Evolutionary conservation across 2,888 invertebrate genomes (phyloP), one percentile per base, ranked within the genome.

Genomic region (Epicampocera succincta): DNA sequence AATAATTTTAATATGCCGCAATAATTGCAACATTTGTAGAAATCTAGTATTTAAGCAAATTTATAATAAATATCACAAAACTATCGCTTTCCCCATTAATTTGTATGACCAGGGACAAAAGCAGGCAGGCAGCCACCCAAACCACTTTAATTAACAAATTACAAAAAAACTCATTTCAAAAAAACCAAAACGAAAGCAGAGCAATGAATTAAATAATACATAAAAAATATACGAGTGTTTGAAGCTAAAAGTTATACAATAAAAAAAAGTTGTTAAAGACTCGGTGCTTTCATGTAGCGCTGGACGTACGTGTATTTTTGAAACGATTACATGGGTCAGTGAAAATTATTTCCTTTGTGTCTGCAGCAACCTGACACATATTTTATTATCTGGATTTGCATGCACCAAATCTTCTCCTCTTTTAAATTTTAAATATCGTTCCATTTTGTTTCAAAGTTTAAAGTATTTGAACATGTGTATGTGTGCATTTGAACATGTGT

Each of bases 1-100:
- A 82, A 82, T 82, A 82, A 78, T 82, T 78, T 82, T 82, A 78
- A 66, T 78, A 78, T 69, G 81, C 81, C 61, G 78, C 82, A 82
- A 82, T 82, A 82, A 82, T 71, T 74, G 65, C 71, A 82, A 78
- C 69, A 75, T 78, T 81, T 78, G 78, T 82, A 82, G 82, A 75
- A 82, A 78, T 58, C 12, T 78, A 78, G 69, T 54, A 58, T 78
- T 33, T 77, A 77, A 74, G 77, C 48, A 13, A 71, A 52, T 25
- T 71, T 78, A 50, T 72, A 58, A 74, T 42, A 71, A 78, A 82
- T 82, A 82, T 82, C 82, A 82, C 71, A 82, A 78, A 74, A 77
- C 71, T 66, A 82, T 78, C 82, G 82, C 82, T 75, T 82, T 82
- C 75, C 75, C 71, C 42, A 66, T 82, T 78, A 75, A 60, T 71